Evolutionary conservation across 2,113 vertebrate species (phyloP).

Genomic region (Hiodon tergisus): DNA sequence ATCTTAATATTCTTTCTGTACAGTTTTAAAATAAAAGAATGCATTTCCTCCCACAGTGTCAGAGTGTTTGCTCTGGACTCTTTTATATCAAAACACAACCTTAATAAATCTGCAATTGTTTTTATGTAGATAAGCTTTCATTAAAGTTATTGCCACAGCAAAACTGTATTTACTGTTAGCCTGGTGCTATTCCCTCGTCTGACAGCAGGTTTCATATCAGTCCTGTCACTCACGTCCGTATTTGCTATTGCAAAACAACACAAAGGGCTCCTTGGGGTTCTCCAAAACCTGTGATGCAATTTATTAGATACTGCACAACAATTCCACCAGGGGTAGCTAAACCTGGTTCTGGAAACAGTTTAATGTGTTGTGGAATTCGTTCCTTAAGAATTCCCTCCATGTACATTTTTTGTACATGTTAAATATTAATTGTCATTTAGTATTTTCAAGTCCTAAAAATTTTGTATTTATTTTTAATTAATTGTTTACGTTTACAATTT

Average conservation of each 20-base stretch:
- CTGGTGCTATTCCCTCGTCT: conserved; percentile 47
- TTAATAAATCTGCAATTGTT: no score
- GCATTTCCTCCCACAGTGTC: no score
- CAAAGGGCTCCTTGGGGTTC: conserved; percentile 8
- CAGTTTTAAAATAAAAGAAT: no score
- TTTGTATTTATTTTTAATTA: conserved; percentile 6
- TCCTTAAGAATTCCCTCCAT: background rate
- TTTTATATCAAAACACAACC: no score
- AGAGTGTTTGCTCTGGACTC: no score
- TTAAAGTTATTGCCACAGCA: conserved; percentile 34
- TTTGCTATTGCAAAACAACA: conserved; percentile 30
- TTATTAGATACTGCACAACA: conserved; percentile 16
- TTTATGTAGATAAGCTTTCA: conserved; percentile 12
- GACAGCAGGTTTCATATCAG: conserved; percentile 53
- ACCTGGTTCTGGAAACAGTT: background rate
- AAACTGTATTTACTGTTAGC: conserved; percentile 41
- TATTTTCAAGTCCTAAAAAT: background rate
- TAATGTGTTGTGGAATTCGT: background rate
- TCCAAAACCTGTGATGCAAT: background rate
- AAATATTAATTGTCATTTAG: background rate
- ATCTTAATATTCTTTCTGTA: no score
- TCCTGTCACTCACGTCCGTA: conserved; percentile 52
- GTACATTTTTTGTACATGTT: background rate
- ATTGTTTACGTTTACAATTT: background rate
- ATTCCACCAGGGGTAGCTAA: conserved; percentile 15